Evolutionary conservation across 2,888 invertebrate species (phyloP).

Genomic region (Phymatocera aterrima): DNA sequence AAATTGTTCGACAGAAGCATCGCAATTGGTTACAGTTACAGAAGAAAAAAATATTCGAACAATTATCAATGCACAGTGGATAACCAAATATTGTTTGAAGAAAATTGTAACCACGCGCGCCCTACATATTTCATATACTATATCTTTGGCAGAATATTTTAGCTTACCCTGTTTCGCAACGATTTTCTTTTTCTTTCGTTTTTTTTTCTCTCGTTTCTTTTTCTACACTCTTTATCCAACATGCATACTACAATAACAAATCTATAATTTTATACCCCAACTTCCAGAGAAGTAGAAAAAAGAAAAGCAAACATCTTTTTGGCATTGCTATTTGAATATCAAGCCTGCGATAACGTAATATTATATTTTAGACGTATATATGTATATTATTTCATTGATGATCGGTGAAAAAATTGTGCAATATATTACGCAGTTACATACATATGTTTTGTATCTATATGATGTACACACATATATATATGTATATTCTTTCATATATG

Average conservation of each 20-base stretch:
- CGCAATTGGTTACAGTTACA: too few species aligned
- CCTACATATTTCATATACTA: background rate
- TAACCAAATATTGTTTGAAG: background rate
- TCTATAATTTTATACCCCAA: background rate
- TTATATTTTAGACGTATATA: background rate
- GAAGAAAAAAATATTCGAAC: too few species aligned
- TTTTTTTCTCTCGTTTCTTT: background rate
- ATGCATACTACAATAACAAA: background rate
- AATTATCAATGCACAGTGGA: background rate
- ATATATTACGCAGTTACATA: too few species aligned
- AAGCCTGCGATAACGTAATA: too few species aligned
- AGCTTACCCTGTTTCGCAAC: constrained; percentile 38
- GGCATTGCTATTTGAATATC: constrained; percentile 3
- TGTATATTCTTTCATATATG: too few species aligned
- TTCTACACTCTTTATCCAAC: background rate
- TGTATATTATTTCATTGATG: background rate
- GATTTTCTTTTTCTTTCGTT: too few species aligned
- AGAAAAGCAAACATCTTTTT: background rate
- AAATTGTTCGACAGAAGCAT: too few species aligned
- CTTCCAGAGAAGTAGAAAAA: too few species aligned
- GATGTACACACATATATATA: too few species aligned
- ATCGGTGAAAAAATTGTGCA: background rate
- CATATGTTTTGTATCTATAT: too few species aligned
- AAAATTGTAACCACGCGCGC: background rate
- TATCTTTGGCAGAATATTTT: constrained; percentile 33